Percentiles rank a stretch among this genome's conserved stretches.
These are phyloP conservation scores for Athetis lepigone DNA, from an alignment of 2,888 invertebrate genomes.

Conservation along the genomic window DNA sequence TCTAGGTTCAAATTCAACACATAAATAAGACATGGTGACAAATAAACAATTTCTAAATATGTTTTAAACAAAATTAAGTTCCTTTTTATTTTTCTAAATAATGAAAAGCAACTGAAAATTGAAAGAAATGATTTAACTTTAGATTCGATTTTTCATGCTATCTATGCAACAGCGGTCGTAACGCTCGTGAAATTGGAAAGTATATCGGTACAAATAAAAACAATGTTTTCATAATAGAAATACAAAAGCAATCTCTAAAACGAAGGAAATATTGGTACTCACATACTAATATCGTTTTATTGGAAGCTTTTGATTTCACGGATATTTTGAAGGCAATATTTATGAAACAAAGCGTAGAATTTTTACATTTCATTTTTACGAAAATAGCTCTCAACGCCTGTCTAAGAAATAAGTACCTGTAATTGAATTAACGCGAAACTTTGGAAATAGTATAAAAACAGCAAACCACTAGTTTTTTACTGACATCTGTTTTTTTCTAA, in stretches of 20 bases:
- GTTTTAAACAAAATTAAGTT: no score
- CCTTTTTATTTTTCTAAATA: no score
- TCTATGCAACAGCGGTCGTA: background rate
- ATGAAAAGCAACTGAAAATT: no score
- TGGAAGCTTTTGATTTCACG: background rate
- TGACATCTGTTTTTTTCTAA: slow-evolving; percentile 38
- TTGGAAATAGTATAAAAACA: slow-evolving; percentile 63
- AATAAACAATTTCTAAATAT: no score
- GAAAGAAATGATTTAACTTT: no score
- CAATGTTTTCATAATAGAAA: background rate
- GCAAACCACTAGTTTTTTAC: slow-evolving; percentile 68
- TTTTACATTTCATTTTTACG: slow-evolving; percentile 16
- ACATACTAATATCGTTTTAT: background rate
- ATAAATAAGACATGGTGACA: no score
- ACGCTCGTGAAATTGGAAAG: slow-evolving; percentile 10
- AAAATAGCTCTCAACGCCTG: slow-evolving; percentile 46
- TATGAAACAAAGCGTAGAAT: background rate
- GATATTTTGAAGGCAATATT: background rate
- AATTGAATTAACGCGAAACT: slow-evolving; percentile 69
- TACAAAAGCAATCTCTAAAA: background rate
- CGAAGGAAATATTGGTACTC: background rate
- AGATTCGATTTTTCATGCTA: slow-evolving; percentile 4
- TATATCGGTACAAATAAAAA: slow-evolving; percentile 7
- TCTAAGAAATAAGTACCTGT: slow-evolving; percentile 60
- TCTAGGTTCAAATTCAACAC: no score